These are phyloP conservation scores for Acanthopagrus latus DNA, from an alignment of 2,797 vertebrate genomes.

Conservation along the genomic window DNA sequence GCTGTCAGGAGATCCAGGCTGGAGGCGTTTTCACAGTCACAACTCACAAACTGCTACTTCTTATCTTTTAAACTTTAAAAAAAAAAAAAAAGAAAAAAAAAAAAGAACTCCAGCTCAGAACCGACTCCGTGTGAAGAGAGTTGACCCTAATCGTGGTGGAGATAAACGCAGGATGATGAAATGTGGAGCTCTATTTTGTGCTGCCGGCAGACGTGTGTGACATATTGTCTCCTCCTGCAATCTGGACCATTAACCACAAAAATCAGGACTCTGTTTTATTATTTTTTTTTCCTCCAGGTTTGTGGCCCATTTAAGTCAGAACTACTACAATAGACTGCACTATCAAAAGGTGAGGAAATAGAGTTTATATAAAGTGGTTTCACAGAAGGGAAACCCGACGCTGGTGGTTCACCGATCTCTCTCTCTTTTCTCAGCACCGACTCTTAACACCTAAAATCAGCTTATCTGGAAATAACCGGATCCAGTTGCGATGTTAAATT, in stretches of 20 bases:
- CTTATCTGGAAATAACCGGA: not conserved
- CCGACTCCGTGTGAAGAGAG: not conserved
- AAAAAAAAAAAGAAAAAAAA: too few relatives aligned
- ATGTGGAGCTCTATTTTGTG: slow-evolving; percentile 14
- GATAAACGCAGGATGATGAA: slow-evolving; percentile 15
- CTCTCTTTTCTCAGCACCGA: not conserved
- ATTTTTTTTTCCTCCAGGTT: slow-evolving; percentile 38
- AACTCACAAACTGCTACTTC: not conserved
- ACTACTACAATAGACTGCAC: slow-evolving; percentile 10
- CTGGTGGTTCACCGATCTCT: not conserved
- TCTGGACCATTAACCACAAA: slow-evolving; percentile 37
- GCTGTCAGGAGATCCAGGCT: not conserved
- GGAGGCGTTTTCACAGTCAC: slow-evolving; percentile 5
- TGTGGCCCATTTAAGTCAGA: slow-evolving; percentile 50
- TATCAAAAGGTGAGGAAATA: not conserved
- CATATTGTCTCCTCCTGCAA: slow-evolving; percentile 43
- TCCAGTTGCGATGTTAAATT: not conserved
- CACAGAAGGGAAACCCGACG: not conserved
- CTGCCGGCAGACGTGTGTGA: slow-evolving; percentile 10
- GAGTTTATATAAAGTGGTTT: not conserved
- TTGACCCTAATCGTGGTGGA: slow-evolving; percentile 5
- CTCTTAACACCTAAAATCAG: not conserved
- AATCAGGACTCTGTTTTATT: slow-evolving; percentile 26
- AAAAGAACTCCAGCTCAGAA: slow-evolving; percentile 19
- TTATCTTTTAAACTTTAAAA: slow-evolving; percentile 1